Evolutionary conservation across 53 echinoderm and acorn worm genomes (phyloP), one percentile per base, ranked within the genome.

Genomic region (Paracentrotus lividus): DNA sequence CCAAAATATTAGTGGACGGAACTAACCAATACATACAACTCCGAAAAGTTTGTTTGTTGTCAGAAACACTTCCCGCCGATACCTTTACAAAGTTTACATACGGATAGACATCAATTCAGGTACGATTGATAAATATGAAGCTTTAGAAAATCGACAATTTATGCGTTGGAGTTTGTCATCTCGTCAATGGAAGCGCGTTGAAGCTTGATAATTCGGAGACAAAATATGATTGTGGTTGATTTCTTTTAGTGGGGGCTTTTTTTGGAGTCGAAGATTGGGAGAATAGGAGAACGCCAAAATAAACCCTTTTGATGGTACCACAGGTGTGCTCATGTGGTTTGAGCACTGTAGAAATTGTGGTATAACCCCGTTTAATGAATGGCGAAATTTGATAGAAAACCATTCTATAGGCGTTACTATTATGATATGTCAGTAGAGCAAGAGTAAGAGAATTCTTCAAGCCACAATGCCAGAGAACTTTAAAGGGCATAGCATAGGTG

Each of bases 381-480:
- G 90, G 90, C 90, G 90, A 90, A 72, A 75, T 51, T 90, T 90
- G 90, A 90, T 90, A 90, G 90, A 90, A 90, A 90, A 47, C 90
- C 90, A 33, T 90, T 72, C 90, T 90, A 90, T 31, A 72, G 72
- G 69, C 90, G 75, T 68, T 90, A 90, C 90, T 90, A 90, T 90
- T 90, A 90, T 90, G 90, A 90, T 90, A 90, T 44, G 90, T 72
- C 90, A 72, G 51, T 72, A 24, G 52, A 90, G 49, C 90, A 72
- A 32, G 21, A 90, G 69, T 68, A 90, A 90, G 33, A 27, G 72
- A 90, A 72, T 72, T 72, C 90, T 72, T 32, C 86, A 55, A 56
- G 57, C 86, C 86, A 86, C 56, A 86, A 86, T 86, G 47, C 38
- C 86, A 86, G 33, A 8, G 12, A 72, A 33, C 90, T 90, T 51